Percentiles rank a stretch among this genome's conserved stretches.
Conservation (phyloP, 2,797 vertebrate species). For the Corythornis leucogaster region DNA sequence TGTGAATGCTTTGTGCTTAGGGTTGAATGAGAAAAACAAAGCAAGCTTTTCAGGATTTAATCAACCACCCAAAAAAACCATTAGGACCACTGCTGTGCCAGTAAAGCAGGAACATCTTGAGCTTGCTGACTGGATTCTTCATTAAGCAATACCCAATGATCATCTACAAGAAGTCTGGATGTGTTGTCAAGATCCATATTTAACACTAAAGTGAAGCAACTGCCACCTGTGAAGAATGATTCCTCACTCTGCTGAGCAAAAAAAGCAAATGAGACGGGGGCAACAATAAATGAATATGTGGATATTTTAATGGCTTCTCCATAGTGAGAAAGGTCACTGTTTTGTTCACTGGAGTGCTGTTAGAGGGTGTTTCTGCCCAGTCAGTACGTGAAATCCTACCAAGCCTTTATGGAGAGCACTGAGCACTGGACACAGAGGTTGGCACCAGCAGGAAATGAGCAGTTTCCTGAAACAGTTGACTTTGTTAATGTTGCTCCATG, state of each 20-base stretch:
- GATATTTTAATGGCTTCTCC: constrained; percentile 14
- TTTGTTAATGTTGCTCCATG: constrained; percentile 34
- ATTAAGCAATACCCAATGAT: neutral
- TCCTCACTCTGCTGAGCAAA: neutral
- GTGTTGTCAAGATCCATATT: neutral
- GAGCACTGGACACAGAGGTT: neutral
- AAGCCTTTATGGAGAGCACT: neutral
- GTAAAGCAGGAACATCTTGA: neutral
- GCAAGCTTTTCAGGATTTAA: neutral
- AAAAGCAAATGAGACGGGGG: neutral
- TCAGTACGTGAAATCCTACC: constrained; percentile 11
- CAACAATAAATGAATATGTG: neutral
- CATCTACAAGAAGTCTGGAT: neutral
- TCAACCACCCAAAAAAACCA: neutral
- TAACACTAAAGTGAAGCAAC: constrained; percentile 16
- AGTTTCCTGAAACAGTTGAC: constrained; percentile 40
- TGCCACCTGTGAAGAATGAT: neutral
- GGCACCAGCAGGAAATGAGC: constrained; percentile 52
- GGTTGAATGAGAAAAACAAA: neutral
- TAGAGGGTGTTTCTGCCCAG: neutral
- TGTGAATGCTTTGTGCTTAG: neutral
- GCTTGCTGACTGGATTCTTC: neutral
- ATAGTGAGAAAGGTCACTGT: neutral
- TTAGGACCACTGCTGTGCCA: neutral
- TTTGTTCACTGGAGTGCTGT: neutral